phyloP scores from a whole-genome alignment of 53 echinoderm and acorn worm species.

The Crossaster papposus region DNA sequence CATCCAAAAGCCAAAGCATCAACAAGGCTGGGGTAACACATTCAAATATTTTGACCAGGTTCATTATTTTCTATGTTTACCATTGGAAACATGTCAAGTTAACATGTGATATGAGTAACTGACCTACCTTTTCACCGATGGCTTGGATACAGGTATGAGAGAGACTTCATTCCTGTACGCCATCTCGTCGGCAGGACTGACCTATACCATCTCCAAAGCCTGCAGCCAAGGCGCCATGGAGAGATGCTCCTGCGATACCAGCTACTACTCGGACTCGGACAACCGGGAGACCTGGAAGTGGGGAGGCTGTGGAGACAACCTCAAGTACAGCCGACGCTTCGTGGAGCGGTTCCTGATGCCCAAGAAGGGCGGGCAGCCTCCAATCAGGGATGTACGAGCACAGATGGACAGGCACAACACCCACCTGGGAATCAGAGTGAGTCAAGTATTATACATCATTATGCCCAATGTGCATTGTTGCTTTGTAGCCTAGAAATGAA shows the following conservation, averaged over 20 bases:
- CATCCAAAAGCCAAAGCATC: too few species aligned
- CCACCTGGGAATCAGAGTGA: constrained; percentile 86
- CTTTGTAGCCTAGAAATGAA: not conserved
- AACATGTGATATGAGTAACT: not conserved
- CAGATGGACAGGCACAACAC: constrained; percentile 91
- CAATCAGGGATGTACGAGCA: constrained; percentile 64
- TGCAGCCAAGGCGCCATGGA: constrained; percentile 83
- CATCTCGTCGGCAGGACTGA: constrained; percentile 88
- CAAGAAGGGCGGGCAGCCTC: constrained; percentile 51
- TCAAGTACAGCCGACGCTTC: constrained; percentile 87
- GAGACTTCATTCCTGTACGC: constrained; percentile 89
- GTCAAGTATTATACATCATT: not conserved
- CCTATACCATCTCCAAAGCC: constrained; percentile 83
- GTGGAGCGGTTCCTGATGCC: constrained; percentile 83
- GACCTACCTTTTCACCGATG: not conserved
- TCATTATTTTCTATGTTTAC: too few species aligned
- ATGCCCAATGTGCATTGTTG: not conserved
- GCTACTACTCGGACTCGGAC: constrained; percentile 73
- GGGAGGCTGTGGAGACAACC: constrained; percentile 98
- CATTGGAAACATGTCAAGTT: too few species aligned
- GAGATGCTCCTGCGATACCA: constrained; percentile 84
- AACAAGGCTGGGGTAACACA: too few species aligned
- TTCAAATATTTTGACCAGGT: too few species aligned
- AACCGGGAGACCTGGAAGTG: constrained; percentile 94
- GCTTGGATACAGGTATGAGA: constrained; percentile 72